A percentile compares a stretch with the other conserved stretches of the same genome.
These are phyloP conservation scores for Piezodorus guildinii DNA, from an alignment of 1,140 invertebrate species.

Conservation along the genomic window DNA sequence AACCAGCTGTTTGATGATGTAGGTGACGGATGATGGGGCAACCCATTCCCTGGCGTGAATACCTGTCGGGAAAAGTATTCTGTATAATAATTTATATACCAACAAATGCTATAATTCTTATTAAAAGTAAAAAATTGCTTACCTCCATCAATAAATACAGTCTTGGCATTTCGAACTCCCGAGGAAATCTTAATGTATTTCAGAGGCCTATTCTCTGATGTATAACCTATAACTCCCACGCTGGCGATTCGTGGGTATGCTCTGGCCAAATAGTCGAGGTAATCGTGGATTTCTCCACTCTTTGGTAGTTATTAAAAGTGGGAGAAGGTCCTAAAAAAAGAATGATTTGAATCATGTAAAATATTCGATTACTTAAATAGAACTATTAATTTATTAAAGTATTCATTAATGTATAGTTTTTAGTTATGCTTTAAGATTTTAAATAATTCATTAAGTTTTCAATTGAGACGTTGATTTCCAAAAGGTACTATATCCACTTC, in stretches of 20 bases:
- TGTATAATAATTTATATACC: too few relatives aligned
- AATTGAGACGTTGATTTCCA: too few relatives aligned
- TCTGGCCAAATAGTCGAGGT: not conserved
- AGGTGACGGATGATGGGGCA: slow-evolving; percentile 53
- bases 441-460: too few relatives aligned
- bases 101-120: too few relatives aligned
- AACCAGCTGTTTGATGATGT: slow-evolving; percentile 58
- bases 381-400: too few relatives aligned
- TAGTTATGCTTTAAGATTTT: too few relatives aligned
- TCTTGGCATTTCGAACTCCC: not conserved
- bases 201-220: not conserved
- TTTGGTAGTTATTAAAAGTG: not conserved
- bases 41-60: slow-evolving; percentile 71
- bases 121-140: not conserved
- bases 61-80: slow-evolving; percentile 37
- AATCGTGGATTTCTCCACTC: not conserved
- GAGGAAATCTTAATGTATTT: slow-evolving; percentile 1
- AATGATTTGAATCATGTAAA: too few relatives aligned
- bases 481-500: too few relatives aligned
- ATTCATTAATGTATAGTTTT: too few relatives aligned
- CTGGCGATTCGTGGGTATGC: not conserved
- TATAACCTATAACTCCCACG: not conserved
- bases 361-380: too few relatives aligned
- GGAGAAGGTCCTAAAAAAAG: too few relatives aligned
- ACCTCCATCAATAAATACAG: slow-evolving; percentile 5